Base-by-base conservation (phyloP, 1,140 invertebrate genomes). In the Neodiprion lecontei region DNA sequence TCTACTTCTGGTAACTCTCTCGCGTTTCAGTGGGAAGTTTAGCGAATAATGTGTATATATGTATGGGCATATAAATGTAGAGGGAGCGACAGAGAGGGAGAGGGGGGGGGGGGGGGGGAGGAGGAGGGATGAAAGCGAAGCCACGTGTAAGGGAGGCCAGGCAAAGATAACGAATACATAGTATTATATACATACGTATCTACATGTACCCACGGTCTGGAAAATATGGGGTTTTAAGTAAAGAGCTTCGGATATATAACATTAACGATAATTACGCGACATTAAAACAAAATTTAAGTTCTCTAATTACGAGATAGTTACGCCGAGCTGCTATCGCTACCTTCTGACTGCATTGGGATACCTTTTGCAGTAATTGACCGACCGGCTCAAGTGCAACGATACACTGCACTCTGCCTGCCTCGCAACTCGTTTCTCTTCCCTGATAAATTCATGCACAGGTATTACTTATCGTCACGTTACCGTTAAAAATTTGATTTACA, bases 281-380 rank as follows among this genome's bases (percentile, higher is more conserved):
- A 81, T 82, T 85, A 74, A 79, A 78, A 78, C 78, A 74, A 77
- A 83, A 81, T 83, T 85, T 80, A 84, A 85, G 80, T 84, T 85
- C 82, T 74, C 78, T 83, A 83, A 85, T 85, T 84, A 83, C 75
- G 80, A 78, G 80, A 82, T 85, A 85, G 84, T 82, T 79, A 79
- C 28, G 28, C 28, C 28, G 28, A 2, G 28, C 28, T 3, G 28
- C 78, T 73, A 73, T 75, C 80, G 74, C 70, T 74, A 23, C 14
- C 78, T 77, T 81, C 79, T 79, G 77, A 73, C 75, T 67, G 69
- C 73, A 50, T 70, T 67, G 28, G 28, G 28, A 40, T 40, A 40
- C 28, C 48, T 47, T 49, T 67, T 70, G 68, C 76, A 69, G 75
- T 77, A 80, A 75, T 80, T 82, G 81, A 77, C 73, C 47, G 72